These are phyloP conservation scores for Rhynchotus rufescens DNA, from an alignment of 2,797 vertebrate genomes.

Conservation along the genomic window DNA sequence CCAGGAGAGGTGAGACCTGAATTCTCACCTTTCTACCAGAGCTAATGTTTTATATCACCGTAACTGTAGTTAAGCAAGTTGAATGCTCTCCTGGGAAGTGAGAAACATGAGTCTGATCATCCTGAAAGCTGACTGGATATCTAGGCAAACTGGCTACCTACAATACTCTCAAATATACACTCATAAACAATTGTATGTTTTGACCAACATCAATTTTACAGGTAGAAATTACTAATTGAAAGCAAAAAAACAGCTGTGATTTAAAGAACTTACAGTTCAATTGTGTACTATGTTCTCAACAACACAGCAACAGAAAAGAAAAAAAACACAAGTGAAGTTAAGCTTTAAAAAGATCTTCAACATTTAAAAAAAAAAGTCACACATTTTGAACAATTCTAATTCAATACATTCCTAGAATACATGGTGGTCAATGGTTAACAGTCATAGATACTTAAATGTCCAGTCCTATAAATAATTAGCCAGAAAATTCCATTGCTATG, in stretches of 20 bases:
- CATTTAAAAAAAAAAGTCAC: not conserved
- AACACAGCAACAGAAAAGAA: not conserved
- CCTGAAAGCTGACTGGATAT: not conserved
- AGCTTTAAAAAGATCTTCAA: not conserved
- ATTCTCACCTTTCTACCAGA: not conserved
- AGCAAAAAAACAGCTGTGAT: accelerated
- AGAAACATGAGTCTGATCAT: not conserved
- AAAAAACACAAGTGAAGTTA: not conserved
- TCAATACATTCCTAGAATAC: not conserved
- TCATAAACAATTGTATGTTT: not conserved
- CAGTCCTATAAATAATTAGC: not conserved
- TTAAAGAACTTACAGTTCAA: not conserved
- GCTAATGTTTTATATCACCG: not conserved
- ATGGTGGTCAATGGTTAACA: not conserved
- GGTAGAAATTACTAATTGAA: not conserved
- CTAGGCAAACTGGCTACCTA: not conserved
- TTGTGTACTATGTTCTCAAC: not conserved
- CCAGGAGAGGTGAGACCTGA: not conserved
- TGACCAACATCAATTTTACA: not conserved
- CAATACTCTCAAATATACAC: not conserved
- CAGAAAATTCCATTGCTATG: not conserved
- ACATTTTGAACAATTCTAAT: not conserved
- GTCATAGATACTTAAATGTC: not conserved
- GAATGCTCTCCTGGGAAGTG: not conserved
- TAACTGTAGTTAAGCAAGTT: not conserved